phyloP scores from a whole-genome alignment of 2,888 invertebrate species.

The Drosophila greeni region DNA sequence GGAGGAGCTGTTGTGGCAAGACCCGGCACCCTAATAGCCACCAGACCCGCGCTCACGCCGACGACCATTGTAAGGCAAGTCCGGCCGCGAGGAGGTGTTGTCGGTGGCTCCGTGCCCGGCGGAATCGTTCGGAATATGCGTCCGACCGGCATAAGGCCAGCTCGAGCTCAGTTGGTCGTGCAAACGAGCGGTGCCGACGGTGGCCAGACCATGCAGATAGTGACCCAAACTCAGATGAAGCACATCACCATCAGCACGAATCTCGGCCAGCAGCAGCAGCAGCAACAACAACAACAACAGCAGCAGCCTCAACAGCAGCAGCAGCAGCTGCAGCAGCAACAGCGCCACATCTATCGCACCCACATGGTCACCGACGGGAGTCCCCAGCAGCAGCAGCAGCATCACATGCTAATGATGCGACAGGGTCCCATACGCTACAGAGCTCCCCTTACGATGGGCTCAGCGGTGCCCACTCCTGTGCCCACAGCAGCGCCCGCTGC shows the following conservation, averaged over 20 bases:
- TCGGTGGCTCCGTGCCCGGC: slow-evolving; percentile 18
- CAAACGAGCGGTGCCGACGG: slow-evolving; percentile 51
- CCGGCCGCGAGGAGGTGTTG: slow-evolving; percentile 52
- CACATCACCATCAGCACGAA: slow-evolving; percentile 64
- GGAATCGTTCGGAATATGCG: slow-evolving; percentile 54
- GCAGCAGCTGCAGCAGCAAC: slow-evolving; percentile 47
- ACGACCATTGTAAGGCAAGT: slow-evolving; percentile 59
- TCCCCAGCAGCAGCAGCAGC: slow-evolving; percentile 47
- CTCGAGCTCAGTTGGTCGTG: slow-evolving; percentile 55
- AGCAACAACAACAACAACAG: slow-evolving; percentile 48
- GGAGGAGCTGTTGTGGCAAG: slow-evolving; percentile 48
- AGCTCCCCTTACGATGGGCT: slow-evolving; percentile 36
- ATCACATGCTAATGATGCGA: slow-evolving; percentile 59
- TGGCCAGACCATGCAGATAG: slow-evolving; percentile 63
- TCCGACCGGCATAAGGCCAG: slow-evolving; percentile 48
- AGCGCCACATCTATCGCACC: slow-evolving; percentile 58
- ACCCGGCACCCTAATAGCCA: slow-evolving; percentile 51
- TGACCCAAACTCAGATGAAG: slow-evolving; percentile 55
- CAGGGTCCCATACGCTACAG: slow-evolving; percentile 52
- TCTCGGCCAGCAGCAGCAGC: slow-evolving; percentile 55
- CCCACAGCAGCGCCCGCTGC: slow-evolving; percentile 28
- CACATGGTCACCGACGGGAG: slow-evolving; percentile 56
- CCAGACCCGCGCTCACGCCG: slow-evolving; percentile 52
- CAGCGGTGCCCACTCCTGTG: slow-evolving; percentile 37
- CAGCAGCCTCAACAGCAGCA: slow-evolving; percentile 40